A percentile compares a stretch with the other conserved stretches of the same genome.
These are phyloP conservation scores for Catharus bicknelli DNA, from an alignment of 2,113 vertebrate genomes.

Conservation along the genomic window DNA sequence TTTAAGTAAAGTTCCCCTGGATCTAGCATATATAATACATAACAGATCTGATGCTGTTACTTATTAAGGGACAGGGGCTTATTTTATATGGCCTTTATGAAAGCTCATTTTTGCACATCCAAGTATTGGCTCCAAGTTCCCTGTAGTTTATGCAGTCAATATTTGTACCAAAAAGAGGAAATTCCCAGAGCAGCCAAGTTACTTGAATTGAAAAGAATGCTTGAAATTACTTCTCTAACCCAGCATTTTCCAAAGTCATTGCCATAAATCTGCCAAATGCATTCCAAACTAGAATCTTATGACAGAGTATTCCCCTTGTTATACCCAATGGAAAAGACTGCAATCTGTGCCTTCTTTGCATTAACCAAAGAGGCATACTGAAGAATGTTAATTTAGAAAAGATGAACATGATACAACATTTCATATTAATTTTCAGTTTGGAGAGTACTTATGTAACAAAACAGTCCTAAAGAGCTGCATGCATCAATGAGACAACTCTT, in stretches of 20 bases:
- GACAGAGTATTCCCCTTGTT: not conserved
- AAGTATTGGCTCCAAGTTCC: not conserved
- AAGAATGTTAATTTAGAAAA: constrained; percentile 3
- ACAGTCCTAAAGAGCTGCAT: not conserved
- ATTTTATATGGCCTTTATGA: not conserved
- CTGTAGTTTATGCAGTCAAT: not conserved
- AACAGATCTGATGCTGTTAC: not conserved
- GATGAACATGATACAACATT: not conserved
- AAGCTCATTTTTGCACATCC: not conserved
- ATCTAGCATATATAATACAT: not conserved
- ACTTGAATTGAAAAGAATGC: constrained; percentile 10
- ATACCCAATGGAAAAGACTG: not conserved
- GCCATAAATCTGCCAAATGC: not conserved
- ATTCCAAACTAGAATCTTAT: constrained; percentile 3
- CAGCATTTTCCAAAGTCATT: not conserved
- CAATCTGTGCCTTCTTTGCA: not conserved
- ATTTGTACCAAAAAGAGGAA: not conserved
- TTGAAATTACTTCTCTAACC: not conserved
- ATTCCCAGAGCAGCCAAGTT: not conserved
- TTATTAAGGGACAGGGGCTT: not conserved
- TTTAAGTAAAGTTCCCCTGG: not conserved
- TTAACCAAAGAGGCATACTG: not conserved
- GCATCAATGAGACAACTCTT: not conserved
- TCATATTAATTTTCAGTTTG: constrained; percentile 5
- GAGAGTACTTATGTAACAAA: not conserved